phyloP scores from a whole-genome alignment of 2,888 invertebrate species.

The Dolichopus griseipennis region DNA sequence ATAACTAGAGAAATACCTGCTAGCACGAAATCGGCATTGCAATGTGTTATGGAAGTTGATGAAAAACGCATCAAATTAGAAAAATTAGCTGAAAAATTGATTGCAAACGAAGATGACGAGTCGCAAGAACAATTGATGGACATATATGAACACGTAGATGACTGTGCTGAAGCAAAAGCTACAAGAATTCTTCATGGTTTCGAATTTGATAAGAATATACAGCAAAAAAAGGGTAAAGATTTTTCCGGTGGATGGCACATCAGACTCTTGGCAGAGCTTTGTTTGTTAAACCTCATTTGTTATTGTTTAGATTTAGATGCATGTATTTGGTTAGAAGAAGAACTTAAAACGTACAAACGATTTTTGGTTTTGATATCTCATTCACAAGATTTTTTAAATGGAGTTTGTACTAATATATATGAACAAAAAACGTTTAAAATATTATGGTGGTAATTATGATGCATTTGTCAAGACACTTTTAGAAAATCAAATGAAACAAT shows the following conservation, averaged over 20 bases:
- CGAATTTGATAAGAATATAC: conserved; percentile 84
- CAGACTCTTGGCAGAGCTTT: conserved; percentile 92
- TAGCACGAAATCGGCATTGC: conserved; percentile 86
- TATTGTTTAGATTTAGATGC: conserved; percentile 94
- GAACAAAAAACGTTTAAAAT: conserved; percentile 84
- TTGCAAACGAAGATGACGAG: conserved; percentile 79
- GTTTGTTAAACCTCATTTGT: conserved; percentile 93
- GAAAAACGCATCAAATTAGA: conserved; percentile 86
- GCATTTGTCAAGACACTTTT: conserved; percentile 87
- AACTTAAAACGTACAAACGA: conserved; percentile 90
- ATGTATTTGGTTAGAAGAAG: conserved; percentile 98
- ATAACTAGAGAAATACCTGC: too few relatives aligned
- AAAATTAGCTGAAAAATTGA: conserved; percentile 81
- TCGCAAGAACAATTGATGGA: conserved; percentile 95
- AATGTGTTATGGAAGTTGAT: conserved; percentile 98
- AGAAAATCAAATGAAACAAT: conserved; percentile 98
- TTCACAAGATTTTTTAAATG: conserved; percentile 98
- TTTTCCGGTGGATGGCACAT: conserved; percentile 97
- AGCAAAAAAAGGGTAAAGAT: conserved; percentile 75
- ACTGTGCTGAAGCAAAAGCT: conserved; percentile 89
- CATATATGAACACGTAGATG: conserved; percentile 93
- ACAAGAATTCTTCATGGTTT: conserved; percentile 93
- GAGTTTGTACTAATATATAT: conserved; percentile 96
- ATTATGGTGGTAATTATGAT: conserved; percentile 96
- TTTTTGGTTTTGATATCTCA: conserved; percentile 97